These are phyloP conservation scores for Lepetodrilus schrolli DNA, from an alignment of 2,888 invertebrate genomes.

Conservation along the genomic window DNA sequence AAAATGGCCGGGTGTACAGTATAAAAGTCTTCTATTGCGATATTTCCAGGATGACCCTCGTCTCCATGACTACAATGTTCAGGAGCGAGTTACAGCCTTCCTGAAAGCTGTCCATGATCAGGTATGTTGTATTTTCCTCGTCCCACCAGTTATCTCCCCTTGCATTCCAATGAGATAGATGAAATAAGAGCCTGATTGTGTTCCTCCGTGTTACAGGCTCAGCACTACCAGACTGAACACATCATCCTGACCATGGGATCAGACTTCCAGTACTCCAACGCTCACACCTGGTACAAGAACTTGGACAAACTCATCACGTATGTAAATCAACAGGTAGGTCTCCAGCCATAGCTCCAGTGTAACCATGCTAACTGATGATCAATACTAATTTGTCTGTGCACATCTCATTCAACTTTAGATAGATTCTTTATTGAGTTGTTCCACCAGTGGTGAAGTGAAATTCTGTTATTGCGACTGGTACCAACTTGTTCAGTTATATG, in stretches of 20 bases:
- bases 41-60: slow-evolving; percentile 82
- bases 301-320: slow-evolving; percentile 90
- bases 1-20: too few relatives aligned
- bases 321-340: slow-evolving; percentile 77
- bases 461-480: too few relatives aligned
- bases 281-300: slow-evolving; percentile 86
- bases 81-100: slow-evolving; percentile 79
- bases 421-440: too few relatives aligned
- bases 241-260: slow-evolving; percentile 90
- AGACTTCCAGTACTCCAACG: slow-evolving; percentile 91
- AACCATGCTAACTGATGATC: too few relatives aligned
- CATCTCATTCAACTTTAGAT: too few relatives aligned
- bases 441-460: too few relatives aligned
- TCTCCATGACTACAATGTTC: slow-evolving; percentile 89
- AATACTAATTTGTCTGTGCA: too few relatives aligned
- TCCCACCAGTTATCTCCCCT: too few relatives aligned
- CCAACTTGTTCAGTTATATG: too few relatives aligned
- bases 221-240: slow-evolving; percentile 75
- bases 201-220: neutral
- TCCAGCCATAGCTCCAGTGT: too few relatives aligned
- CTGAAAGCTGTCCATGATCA: slow-evolving; percentile 67
- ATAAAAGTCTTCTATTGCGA: too few relatives aligned
- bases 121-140: slow-evolving; percentile 52
- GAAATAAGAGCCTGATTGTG: neutral
- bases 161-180: neutral